Base-by-base conservation (phyloP, 2,888 invertebrate genomes). In the Volucella inanis region DNA sequence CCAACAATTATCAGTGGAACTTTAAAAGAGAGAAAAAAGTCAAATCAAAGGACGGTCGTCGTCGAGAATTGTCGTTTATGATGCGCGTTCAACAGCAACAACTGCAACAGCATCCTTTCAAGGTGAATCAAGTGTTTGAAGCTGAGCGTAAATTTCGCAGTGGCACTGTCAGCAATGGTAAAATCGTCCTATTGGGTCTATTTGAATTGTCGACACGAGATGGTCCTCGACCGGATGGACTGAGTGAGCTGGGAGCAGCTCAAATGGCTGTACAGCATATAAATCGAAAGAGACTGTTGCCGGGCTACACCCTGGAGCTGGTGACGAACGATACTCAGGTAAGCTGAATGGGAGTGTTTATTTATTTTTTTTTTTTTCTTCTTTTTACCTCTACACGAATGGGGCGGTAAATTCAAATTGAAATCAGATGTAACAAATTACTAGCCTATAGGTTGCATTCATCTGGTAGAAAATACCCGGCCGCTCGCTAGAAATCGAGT, bases 271-370 rank as follows among this genome's bases (percentile, higher is more conserved):
- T 97, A 59, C 93, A 94, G 79, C 96, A 97, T 89, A 95, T 98
- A 89, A 97, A 97, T 92, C 92, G 94, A 74, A 93, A 94, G 89
- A 92, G 93, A 8, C 87, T 92, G 72, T 93, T 97, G 70, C 95
- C 95, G 0, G 96, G 96, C 57, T 97, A 97, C 89, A 93, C 93
- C 61, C 93, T 98, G 81, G 94, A 95, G 87, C 94, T 97, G 86
- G 94, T 97, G 89, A 94, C 95, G 88, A 97, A 97, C 90, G 97
- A 98, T 89, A 97, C 97, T 0, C 94, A 96, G 96, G 97, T 97
- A 93, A 92, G 93, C 88, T 31, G 0, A 6, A 31, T 31, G 31
- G 4, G 38, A 22, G 14, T 22, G 14, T 68, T 15, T 31, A 45
- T 54, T 50, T 31, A 10, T 52, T 45, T 45, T 15, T 45, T 22